Conservation (phyloP, 2,113 vertebrate genomes). For the Xiphophorus hellerii region DNA sequence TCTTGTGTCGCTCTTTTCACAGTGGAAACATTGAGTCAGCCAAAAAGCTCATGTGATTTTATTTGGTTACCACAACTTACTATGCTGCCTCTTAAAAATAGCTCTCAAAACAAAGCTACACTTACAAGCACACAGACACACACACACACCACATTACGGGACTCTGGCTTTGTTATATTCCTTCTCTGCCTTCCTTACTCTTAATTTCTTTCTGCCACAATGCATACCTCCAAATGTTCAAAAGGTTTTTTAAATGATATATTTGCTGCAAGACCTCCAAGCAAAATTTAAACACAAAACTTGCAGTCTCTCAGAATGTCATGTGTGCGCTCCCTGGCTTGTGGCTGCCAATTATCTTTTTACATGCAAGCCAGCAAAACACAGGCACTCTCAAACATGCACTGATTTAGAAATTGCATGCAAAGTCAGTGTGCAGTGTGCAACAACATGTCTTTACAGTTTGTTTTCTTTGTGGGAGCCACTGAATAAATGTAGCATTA, state of each 20-base stretch:
- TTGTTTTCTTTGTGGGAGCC: not conserved
- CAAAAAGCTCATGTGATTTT: slow-evolving; percentile 69
- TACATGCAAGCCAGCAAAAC: not conserved
- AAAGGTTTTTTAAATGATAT: not conserved
- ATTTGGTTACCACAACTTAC: slow-evolving; percentile 71
- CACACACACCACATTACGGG: slow-evolving; percentile 22
- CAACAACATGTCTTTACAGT: not conserved
- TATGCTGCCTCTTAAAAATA: slow-evolving; percentile 68
- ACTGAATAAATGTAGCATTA: not conserved
- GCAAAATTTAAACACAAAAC: not conserved
- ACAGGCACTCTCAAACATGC: not conserved
- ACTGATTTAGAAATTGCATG: slow-evolving; percentile 1
- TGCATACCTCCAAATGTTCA: slow-evolving; percentile 8
- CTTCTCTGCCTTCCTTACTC: slow-evolving; percentile 15
- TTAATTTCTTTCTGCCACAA: slow-evolving; percentile 7
- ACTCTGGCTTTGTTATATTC: slow-evolving; percentile 23
- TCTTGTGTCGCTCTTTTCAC: slow-evolving; percentile 35
- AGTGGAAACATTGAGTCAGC: slow-evolving; percentile 64
- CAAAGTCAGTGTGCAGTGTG: not conserved
- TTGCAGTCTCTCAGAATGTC: not conserved
- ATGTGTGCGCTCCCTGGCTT: not conserved
- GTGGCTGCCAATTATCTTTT: not conserved
- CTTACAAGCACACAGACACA: slow-evolving; percentile 31
- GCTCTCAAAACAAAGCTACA: slow-evolving; percentile 56
- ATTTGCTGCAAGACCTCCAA: not conserved